Evolutionary conservation across 2,888 invertebrate species (phyloP).

Genomic region (Oligia fasciuncula): DNA sequence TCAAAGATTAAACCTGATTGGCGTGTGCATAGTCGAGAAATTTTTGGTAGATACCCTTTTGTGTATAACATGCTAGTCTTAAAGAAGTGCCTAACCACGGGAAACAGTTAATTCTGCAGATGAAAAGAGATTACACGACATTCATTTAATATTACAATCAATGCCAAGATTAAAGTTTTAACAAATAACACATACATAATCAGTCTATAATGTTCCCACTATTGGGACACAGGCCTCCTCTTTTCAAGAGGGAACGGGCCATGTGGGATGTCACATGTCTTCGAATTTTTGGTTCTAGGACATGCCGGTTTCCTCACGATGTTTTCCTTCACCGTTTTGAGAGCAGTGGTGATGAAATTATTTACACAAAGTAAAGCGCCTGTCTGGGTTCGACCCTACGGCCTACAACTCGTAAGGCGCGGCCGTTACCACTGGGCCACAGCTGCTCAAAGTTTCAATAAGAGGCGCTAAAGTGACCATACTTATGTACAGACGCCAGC

Average conservation of each 20-base stretch:
- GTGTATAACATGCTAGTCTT: neutral
- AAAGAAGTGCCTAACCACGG: neutral
- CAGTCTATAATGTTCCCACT: no score
- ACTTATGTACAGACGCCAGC: neutral
- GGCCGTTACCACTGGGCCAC: no score
- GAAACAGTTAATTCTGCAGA: neutral
- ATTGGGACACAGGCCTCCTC: no score
- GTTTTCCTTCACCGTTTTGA: no score
- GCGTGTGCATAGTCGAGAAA: neutral
- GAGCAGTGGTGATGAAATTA: no score
- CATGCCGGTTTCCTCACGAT: no score
- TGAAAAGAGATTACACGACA: neutral
- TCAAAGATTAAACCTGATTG: neutral
- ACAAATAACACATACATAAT: neutral
- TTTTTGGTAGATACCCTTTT: neutral
- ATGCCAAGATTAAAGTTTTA: neutral
- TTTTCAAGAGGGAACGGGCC: no score
- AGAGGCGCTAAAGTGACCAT: neutral
- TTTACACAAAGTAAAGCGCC: no score
- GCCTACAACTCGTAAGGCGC: no score
- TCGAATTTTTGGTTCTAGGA: no score
- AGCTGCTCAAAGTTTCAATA: neutral
- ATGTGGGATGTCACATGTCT: no score
- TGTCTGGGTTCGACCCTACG: no score
- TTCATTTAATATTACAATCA: neutral